Percentiles rank a stretch among this genome's conserved stretches.
Evolutionary conservation across 2,888 invertebrate genomes (phyloP).

Genomic region (Sabatieria punctata): DNA sequence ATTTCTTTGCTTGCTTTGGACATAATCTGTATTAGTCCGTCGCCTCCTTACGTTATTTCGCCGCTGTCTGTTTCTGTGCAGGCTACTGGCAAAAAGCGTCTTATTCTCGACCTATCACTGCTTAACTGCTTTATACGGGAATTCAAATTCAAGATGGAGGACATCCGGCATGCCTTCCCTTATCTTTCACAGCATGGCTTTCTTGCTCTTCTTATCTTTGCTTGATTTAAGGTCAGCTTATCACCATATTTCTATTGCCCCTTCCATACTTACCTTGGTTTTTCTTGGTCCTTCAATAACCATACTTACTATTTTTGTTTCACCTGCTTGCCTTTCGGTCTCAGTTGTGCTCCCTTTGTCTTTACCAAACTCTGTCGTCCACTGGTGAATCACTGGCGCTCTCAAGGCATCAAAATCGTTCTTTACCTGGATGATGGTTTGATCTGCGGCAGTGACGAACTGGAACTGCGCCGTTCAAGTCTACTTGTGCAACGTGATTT

Average conservation of each 20-base stretch:
- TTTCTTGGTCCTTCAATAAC: neutral
- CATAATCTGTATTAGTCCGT: too few species aligned
- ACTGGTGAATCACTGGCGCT: conserved; percentile 3
- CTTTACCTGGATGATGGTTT: conserved; percentile 7
- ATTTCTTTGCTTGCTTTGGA: too few species aligned
- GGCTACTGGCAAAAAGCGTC: neutral
- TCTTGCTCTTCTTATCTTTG: neutral
- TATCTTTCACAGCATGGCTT: conserved; percentile 1
- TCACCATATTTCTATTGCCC: conserved; percentile 6
- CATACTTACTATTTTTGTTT: conserved; percentile 4
- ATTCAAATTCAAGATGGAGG: neutral
- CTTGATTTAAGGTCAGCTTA: conserved; percentile 7
- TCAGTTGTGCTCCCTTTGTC: conserved; percentile 3
- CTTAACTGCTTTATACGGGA: neutral
- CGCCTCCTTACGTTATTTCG: too few species aligned
- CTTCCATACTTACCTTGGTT: neutral
- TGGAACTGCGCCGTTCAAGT: too few species aligned
- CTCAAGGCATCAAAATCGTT: conserved; percentile 1
- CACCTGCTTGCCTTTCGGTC: conserved; percentile 7
- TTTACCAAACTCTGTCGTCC: conserved; percentile 6
- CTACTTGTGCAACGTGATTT: neutral
- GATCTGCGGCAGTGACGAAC: too few species aligned
- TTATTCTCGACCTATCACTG: neutral
- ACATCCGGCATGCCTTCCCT: neutral
- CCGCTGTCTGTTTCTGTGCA: too few species aligned